phyloP scores from a whole-genome alignment of 2,888 invertebrate species.

The Trichopria drosophilae region DNA sequence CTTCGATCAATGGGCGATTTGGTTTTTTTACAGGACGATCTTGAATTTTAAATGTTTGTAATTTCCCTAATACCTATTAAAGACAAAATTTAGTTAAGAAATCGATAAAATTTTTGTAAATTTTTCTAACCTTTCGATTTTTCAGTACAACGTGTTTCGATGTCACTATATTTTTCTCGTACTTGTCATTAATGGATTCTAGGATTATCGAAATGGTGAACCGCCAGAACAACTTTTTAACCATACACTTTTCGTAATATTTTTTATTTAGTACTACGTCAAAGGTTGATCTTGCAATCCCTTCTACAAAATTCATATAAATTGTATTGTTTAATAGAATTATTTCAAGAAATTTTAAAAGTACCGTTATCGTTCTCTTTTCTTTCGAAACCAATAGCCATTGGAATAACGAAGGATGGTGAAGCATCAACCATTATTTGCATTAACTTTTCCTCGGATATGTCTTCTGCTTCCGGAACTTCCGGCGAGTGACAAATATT shows the following conservation, averaged over 20 bases:
- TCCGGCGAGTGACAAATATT: conserved; percentile 82
- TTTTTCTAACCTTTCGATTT: conserved; percentile 66
- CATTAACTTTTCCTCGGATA: conserved; percentile 60
- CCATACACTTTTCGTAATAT: conserved; percentile 76
- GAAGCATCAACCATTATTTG: conserved; percentile 65
- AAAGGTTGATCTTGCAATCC: conserved; percentile 72
- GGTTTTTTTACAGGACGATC: conserved; percentile 67
- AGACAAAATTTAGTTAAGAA: conserved; percentile 7
- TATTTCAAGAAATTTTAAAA: not conserved
- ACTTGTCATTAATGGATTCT: conserved; percentile 79
- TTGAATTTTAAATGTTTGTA: conserved; percentile 76
- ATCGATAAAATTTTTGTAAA: conserved; percentile 1
- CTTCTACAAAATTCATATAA: conserved; percentile 56
- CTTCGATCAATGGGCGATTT: conserved; percentile 65
- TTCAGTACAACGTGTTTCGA: conserved; percentile 70
- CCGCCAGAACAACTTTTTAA: conserved; percentile 71
- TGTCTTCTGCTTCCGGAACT: conserved; percentile 73
- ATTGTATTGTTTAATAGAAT: not conserved
- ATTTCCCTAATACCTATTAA: conserved; percentile 66
- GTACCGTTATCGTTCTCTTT: conserved; percentile 75
- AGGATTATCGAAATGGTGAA: conserved; percentile 80
- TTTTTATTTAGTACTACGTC: conserved; percentile 82
- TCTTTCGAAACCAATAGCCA: conserved; percentile 86
- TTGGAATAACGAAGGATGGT: conserved; percentile 78
- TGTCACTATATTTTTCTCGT: conserved; percentile 69